Evolutionary conservation across 2,113 vertebrate genomes (phyloP).

Genomic region (Rhinoptilus africanus): DNA sequence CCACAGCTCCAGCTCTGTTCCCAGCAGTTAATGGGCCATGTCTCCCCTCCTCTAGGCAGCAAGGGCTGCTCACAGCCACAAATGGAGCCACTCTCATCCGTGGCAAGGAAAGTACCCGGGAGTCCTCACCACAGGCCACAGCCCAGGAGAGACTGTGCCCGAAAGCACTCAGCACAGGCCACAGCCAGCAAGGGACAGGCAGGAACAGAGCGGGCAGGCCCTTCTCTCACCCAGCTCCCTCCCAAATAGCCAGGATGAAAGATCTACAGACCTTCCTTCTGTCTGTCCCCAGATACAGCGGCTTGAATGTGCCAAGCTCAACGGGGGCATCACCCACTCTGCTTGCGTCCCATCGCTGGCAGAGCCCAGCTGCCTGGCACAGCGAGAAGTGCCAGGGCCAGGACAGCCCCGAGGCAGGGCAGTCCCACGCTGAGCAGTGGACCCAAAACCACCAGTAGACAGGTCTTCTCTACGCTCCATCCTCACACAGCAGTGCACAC

Average conservation of each 20-base stretch:
- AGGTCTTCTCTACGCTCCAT: not conserved
- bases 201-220: not conserved
- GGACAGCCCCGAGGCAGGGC: not conserved
- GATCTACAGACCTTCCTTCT: not conserved
- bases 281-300: not conserved
- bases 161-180: fast-evolving
- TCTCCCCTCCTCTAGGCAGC: not conserved
- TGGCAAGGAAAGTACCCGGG: not conserved
- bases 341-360: fast-evolving
- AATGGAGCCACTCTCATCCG: not conserved
- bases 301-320: not conserved
- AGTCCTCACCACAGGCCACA: not conserved
- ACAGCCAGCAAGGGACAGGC: not conserved
- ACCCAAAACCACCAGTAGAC: not conserved
- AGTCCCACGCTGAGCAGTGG: not conserved
- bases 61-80: not conserved
- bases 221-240: not conserved
- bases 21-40: fast-evolving
- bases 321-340: not conserved
- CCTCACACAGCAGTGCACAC: not conserved
- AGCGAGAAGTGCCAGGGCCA: not conserved
- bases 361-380: not conserved
- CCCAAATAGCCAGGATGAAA: not conserved
- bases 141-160: not conserved
- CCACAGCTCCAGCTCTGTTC: fast-evolving